phyloP scores from a whole-genome alignment of 92 coral and sea anemone genomes.

The Umimayanthus chanpuru region DNA sequence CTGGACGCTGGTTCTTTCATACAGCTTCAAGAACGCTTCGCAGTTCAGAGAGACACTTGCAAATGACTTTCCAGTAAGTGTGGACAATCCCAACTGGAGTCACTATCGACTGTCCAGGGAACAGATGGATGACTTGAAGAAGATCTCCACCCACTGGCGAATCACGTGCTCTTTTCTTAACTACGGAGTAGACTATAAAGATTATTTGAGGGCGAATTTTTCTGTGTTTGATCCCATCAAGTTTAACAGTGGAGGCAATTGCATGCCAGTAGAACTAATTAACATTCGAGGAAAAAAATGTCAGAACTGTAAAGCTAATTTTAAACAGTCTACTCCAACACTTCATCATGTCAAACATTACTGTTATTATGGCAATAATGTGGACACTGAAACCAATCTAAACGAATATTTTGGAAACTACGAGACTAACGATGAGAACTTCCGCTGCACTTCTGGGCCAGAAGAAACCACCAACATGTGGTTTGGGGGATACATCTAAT shows the following conservation, averaged over 20 bases:
- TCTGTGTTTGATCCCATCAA: background rate
- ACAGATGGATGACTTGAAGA: constrained; percentile 13
- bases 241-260: background rate
- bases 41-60: background rate
- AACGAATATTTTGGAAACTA: constrained; percentile 37
- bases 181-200: constrained; percentile 32
- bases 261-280: constrained; percentile 12
- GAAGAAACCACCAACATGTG: constrained; percentile 34
- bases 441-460: constrained; percentile 26
- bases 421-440: background rate
- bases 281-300: background rate
- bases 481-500: constrained; percentile 37
- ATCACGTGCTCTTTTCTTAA: constrained; percentile 36
- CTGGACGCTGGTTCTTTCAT: constrained; percentile 39
- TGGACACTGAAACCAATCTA: background rate
- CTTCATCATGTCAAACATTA: background rate
- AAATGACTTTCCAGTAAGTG: background rate
- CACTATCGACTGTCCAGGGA: constrained; percentile 1
- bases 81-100: constrained; percentile 35
- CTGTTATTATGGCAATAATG: background rate
- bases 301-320: background rate
- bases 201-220: constrained; percentile 16
- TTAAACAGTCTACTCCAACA: background rate
- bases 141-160: constrained; percentile 40
- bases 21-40: constrained; percentile 7